Evolutionary conservation across 2,888 invertebrate species (phyloP), one percentile per base, ranked within the genome.

Genomic region (Archips crataeganus): DNA sequence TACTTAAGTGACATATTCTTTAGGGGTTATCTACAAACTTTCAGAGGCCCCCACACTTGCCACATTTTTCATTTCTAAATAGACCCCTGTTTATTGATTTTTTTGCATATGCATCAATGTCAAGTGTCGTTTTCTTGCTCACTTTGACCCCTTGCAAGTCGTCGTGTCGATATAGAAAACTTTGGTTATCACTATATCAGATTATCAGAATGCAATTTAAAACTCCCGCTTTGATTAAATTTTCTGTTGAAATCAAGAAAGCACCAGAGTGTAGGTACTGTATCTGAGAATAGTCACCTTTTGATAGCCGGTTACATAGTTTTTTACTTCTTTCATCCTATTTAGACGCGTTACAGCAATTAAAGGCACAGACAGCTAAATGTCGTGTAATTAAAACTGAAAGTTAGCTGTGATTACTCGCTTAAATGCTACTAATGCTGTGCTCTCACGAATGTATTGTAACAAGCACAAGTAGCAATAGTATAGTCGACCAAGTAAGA

Each of bases 341-440:
- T 75, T 79, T 77, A 80, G 81, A 80, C 77, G 69, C 61, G 75
- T 79, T 77, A 76, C 75, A 47, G 75, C 79, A 80, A 84, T 84
- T 82, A 82, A 80, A 80, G 73, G 77, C 47, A 76, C 78, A 81
- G 74, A 79, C 78, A 76, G 70, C 75, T 65, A 83, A 81, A 82
- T 79, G 80, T 57, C 78, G 77, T 79, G 70, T 72, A 77, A 79
- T 76, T 75, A 79, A 82, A 81, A 80, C 79, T 76, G 78, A 77
- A 79, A 78, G 79, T 47, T 78, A 77, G 80, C 76, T 75, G 68
- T 70, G 65, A 73, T 75, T 76, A 73, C 36, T 64, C 36, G 59
- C 59, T 64, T 65, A 47, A 45, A 68, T 36, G 34, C 3, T 23
- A 73, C 45, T 78, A 54, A 15, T 54, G 54, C 4, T 77, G 72